Conservation (phyloP, 2,888 invertebrate genomes). For the Drosophila tanythrix region DNA sequence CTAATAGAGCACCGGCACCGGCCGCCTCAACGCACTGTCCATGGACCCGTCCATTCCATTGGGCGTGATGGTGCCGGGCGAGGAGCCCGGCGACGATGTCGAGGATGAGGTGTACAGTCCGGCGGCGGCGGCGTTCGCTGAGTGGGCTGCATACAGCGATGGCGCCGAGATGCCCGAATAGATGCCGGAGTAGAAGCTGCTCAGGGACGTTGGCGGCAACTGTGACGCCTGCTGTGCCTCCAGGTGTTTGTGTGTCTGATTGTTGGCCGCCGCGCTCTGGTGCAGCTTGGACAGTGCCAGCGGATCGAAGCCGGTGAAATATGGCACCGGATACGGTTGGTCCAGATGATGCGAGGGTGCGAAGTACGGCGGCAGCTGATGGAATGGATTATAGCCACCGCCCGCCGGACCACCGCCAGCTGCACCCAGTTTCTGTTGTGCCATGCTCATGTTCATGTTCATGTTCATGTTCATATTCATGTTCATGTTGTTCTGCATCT, state of each 20-base stretch:
- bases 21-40: slow-evolving; percentile 84
- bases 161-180: slow-evolving; percentile 85
- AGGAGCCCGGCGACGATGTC: slow-evolving; percentile 84
- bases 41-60: slow-evolving; percentile 83
- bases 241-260: slow-evolving; percentile 81
- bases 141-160: slow-evolving; percentile 84
- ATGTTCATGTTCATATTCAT: slow-evolving; percentile 52
- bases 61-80: slow-evolving; percentile 83
- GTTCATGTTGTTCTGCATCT: slow-evolving; percentile 78
- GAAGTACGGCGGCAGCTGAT: slow-evolving; percentile 90
- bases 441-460: slow-evolving; percentile 63
- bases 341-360: slow-evolving; percentile 90
- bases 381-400: slow-evolving; percentile 87
- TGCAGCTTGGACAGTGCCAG: slow-evolving; percentile 84
- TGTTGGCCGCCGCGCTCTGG: slow-evolving; percentile 82
- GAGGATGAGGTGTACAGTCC: slow-evolving; percentile 85
- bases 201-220: slow-evolving; percentile 83
- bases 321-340: slow-evolving; percentile 86
- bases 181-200: slow-evolving; percentile 85
- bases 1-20: slow-evolving; percentile 85
- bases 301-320: slow-evolving; percentile 85
- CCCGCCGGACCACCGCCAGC: slow-evolving; percentile 82
- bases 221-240: slow-evolving; percentile 84
- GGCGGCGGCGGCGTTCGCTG: slow-evolving; percentile 82
- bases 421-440: slow-evolving; percentile 78